Evolutionary conservation across 2,888 invertebrate genomes (phyloP).

Genomic region (Athrips mouffetella): DNA sequence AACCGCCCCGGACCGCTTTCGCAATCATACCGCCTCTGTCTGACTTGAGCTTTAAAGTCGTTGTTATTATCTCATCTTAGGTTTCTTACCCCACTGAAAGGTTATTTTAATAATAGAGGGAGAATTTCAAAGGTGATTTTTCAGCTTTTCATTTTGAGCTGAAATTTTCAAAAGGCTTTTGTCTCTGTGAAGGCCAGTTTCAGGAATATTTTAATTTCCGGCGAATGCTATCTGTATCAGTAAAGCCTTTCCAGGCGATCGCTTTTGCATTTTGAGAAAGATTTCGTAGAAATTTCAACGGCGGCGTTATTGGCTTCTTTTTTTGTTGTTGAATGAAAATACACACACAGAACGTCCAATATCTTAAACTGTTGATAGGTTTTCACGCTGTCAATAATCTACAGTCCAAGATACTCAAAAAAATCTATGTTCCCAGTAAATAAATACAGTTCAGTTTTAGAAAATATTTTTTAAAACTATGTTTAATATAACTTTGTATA

Average conservation of each 20-base stretch:
- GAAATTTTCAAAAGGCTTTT: slow-evolving; percentile 14
- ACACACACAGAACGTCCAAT: too few species aligned
- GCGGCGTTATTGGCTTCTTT: neutral
- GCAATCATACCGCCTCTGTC: too few species aligned
- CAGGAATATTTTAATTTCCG: slow-evolving; percentile 44
- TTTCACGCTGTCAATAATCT: too few species aligned
- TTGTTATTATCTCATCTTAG: slow-evolving; percentile 2
- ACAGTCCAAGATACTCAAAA: too few species aligned
- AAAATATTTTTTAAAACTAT: too few species aligned
- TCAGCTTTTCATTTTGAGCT: slow-evolving; percentile 7
- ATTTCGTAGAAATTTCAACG: neutral
- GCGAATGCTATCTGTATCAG: slow-evolving; percentile 20
- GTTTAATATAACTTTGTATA: too few species aligned
- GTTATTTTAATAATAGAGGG: slow-evolving; percentile 6
- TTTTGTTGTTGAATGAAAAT: too few species aligned
- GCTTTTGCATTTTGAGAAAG: slow-evolving; percentile 2
- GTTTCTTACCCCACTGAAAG: neutral
- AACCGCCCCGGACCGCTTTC: too few species aligned
- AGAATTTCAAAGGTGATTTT: slow-evolving; percentile 10
- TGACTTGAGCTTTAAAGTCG: too few species aligned
- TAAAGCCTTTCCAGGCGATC: slow-evolving; percentile 20
- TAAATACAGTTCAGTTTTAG: too few species aligned
- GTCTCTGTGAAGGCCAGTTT: slow-evolving; percentile 21
- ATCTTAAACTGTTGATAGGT: too few species aligned
- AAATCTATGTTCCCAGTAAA: too few species aligned